phyloP scores from a whole-genome alignment of 1,140 invertebrate genomes.

The Ceratosolen fusciceps region DNA sequence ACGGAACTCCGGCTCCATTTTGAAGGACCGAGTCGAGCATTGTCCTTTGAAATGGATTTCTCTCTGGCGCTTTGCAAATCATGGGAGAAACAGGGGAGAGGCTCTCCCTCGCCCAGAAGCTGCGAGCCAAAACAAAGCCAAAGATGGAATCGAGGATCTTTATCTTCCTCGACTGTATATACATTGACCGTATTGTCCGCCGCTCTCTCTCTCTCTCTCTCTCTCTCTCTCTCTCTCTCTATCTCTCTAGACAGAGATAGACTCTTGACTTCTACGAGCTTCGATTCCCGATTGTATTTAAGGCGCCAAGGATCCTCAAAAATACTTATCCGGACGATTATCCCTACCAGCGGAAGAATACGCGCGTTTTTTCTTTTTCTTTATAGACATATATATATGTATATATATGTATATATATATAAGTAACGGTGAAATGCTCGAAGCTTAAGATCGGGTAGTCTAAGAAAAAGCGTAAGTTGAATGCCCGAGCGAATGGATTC shows the following conservation, averaged over 20 bases:
- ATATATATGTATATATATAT: background rate
- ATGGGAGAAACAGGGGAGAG: background rate
- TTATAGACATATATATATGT: too few relatives aligned
- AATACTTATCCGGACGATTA: conserved; percentile 35
- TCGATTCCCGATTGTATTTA: conserved; percentile 4
- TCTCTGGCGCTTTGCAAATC: conserved; percentile 10
- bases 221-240: too few relatives aligned
- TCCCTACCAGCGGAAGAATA: background rate
- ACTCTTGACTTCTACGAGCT: too few relatives aligned
- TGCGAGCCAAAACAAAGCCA: conserved; percentile 39
- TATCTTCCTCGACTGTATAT: conserved; percentile 25
- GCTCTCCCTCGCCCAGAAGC: conserved; percentile 29
- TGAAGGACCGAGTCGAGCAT: conserved; percentile 30
- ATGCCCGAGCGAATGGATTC: conserved; percentile 27
- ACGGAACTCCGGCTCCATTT: background rate
- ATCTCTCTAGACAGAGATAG: too few relatives aligned
- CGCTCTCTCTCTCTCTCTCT: too few relatives aligned
- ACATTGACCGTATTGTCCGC: background rate
- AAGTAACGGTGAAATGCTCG: background rate
- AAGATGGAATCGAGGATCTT: conserved; percentile 46
- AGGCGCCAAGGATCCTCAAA: conserved; percentile 2
- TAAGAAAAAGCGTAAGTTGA: background rate
- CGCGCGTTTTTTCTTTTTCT: background rate
- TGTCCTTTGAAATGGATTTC: conserved; percentile 46
- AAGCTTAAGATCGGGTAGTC: background rate